A percentile compares a stretch with the other conserved stretches of the same genome.
These are phyloP conservation scores for Botia kubotai DNA, from an alignment of 2,797 vertebrate species.

Conservation along the genomic window DNA sequence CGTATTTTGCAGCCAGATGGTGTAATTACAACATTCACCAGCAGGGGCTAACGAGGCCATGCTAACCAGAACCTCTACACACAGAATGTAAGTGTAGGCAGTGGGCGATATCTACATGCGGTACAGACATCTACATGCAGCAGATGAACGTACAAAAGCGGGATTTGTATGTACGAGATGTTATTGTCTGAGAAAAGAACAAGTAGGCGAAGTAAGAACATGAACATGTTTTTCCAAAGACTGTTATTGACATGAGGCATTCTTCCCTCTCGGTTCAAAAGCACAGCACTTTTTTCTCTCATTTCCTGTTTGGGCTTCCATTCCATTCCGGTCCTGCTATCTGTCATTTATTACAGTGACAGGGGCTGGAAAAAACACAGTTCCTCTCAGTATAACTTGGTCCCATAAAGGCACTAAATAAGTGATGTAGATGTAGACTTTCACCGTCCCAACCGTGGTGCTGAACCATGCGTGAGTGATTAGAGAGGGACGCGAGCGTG, in stretches of 20 bases:
- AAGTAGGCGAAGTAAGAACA: neutral
- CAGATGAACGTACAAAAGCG: neutral
- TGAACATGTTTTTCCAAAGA: neutral
- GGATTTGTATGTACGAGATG: slow-evolving; percentile 3
- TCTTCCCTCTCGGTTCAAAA: slow-evolving; percentile 19
- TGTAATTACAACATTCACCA: neutral
- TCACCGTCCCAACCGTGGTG: slow-evolving; percentile 26
- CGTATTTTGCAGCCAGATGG: neutral
- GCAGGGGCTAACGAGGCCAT: neutral
- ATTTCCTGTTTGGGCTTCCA: slow-evolving; percentile 26
- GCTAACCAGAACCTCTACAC: neutral
- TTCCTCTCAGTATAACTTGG: slow-evolving; percentile 7
- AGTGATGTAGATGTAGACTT: slow-evolving; percentile 24
- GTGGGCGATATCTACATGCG: slow-evolving; percentile 20
- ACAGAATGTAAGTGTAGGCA: slow-evolving; percentile 25
- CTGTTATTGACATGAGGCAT: slow-evolving; percentile 4
- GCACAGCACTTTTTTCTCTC: slow-evolving; percentile 5
- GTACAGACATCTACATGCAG: neutral
- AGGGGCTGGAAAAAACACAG: neutral
- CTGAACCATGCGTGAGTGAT: slow-evolving; percentile 45
- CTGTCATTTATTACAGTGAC: neutral
- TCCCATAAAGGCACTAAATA: slow-evolving; percentile 40
- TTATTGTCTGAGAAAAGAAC: neutral
- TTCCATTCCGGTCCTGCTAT: neutral
- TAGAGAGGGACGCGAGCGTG: slow-evolving; percentile 37